Evolutionary conservation across 2,797 vertebrate species (phyloP).

Genomic region (Dermochelys coriacea): DNA sequence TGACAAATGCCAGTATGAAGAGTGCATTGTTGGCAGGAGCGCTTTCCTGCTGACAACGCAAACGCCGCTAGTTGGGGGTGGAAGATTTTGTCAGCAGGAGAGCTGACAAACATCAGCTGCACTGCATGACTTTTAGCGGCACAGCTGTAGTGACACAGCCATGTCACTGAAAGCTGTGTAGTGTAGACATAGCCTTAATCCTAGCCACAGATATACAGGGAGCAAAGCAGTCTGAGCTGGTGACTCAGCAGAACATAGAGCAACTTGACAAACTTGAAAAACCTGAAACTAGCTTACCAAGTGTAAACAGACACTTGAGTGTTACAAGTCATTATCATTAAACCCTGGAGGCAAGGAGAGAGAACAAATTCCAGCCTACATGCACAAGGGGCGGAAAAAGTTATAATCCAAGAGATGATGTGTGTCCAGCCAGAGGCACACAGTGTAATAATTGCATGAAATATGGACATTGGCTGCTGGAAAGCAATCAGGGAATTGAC

Average conservation of each 20-base stretch:
- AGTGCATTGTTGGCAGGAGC: too few relatives aligned
- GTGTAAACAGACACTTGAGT: background rate
- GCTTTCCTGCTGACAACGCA: too few relatives aligned
- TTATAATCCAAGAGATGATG: background rate
- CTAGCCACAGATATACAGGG: background rate
- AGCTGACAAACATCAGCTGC: too few relatives aligned
- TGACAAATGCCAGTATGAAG: too few relatives aligned
- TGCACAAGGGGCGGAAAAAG: background rate
- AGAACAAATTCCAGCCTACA: background rate
- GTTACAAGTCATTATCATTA: background rate
- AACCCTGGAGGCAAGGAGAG: background rate
- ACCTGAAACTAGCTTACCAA: background rate
- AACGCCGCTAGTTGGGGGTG: too few relatives aligned
- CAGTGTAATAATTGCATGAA: background rate
- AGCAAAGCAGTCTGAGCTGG: background rate
- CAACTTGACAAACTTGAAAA: background rate
- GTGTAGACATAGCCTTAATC: background rate
- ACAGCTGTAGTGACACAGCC: too few relatives aligned
- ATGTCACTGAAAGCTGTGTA: too few relatives aligned
- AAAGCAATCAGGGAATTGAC: background rate
- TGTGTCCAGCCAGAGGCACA: background rate
- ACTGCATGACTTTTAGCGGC: too few relatives aligned
- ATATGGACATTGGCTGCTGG: background rate
- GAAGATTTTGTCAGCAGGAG: too few relatives aligned
- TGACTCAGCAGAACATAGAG: background rate